These are phyloP conservation scores for Pseudomyrmex concolor DNA, from an alignment of 1,140 invertebrate species.

Conservation along the genomic window DNA sequence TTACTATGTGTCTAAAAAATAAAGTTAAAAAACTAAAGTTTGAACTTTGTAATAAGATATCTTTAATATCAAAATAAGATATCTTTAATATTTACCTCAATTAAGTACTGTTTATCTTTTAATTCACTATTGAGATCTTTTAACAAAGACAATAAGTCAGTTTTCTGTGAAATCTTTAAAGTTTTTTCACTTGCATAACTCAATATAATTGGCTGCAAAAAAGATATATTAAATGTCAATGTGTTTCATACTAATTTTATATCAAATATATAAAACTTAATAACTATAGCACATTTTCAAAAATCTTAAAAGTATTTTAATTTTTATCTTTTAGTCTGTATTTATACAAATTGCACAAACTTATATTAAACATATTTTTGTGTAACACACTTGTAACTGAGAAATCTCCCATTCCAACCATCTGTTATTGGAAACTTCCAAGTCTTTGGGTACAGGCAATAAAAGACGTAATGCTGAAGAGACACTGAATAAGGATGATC, in stretches of 20 bases:
- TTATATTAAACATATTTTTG: constrained; percentile 3
- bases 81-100: constrained; percentile 73
- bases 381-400: constrained; percentile 88
- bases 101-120: constrained; percentile 82
- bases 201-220: constrained; percentile 79
- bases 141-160: constrained; percentile 78
- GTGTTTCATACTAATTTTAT: constrained; percentile 56
- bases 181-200: constrained; percentile 75
- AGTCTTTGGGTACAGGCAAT: constrained; percentile 78
- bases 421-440: constrained; percentile 84
- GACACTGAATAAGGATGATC: constrained; percentile 85
- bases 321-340: background rate
- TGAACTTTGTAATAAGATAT: constrained; percentile 37
- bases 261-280: background rate
- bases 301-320: background rate
- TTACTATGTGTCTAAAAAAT: constrained; percentile 77
- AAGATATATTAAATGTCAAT: constrained; percentile 28
- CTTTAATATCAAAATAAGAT: background rate
- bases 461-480: constrained; percentile 87
- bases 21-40: constrained; percentile 80
- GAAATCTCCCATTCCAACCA: constrained; percentile 92
- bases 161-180: constrained; percentile 76
- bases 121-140: constrained; percentile 77
- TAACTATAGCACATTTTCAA: background rate
- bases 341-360: background rate